A percentile compares a stretch with the other conserved stretches of the same genome.
These are phyloP conservation scores for Limosa lapponica DNA, from an alignment of 2,797 vertebrate species.

Conservation along the genomic window DNA sequence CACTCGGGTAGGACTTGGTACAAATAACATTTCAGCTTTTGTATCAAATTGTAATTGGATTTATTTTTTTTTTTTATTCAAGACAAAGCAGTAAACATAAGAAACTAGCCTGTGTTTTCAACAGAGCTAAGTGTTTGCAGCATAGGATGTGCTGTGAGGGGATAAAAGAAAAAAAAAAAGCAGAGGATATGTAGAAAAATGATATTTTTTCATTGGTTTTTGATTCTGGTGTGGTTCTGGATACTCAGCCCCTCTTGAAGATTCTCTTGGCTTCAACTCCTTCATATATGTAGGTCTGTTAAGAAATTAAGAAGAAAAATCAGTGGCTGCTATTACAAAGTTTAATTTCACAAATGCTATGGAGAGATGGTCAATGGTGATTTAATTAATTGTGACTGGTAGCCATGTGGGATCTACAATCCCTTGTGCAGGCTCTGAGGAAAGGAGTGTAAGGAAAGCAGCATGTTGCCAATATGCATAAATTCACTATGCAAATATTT, in stretches of 20 bases:
- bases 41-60: neutral
- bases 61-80: slow-evolving; percentile 21
- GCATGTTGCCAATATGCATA: neutral
- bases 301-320: slow-evolving; percentile 34
- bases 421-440: neutral
- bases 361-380: neutral
- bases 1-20: neutral
- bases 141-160: neutral
- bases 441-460: neutral
- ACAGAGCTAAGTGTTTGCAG: neutral
- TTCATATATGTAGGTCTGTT: slow-evolving; percentile 89
- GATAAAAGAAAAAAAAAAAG: neutral
- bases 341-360: neutral
- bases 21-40: neutral
- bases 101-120: neutral
- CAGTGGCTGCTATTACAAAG: neutral
- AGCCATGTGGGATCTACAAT: neutral
- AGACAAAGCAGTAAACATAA: neutral
- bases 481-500: neutral
- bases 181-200: neutral
- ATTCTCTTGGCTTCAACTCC: slow-evolving; percentile 90
- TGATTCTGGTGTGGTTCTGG: neutral
- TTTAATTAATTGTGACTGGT: neutral
- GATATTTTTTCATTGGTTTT: neutral
- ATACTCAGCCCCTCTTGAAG: slow-evolving; percentile 86